Base-by-base conservation (phyloP, 2,113 vertebrate species). In the Leucopsar rothschildi region DNA sequence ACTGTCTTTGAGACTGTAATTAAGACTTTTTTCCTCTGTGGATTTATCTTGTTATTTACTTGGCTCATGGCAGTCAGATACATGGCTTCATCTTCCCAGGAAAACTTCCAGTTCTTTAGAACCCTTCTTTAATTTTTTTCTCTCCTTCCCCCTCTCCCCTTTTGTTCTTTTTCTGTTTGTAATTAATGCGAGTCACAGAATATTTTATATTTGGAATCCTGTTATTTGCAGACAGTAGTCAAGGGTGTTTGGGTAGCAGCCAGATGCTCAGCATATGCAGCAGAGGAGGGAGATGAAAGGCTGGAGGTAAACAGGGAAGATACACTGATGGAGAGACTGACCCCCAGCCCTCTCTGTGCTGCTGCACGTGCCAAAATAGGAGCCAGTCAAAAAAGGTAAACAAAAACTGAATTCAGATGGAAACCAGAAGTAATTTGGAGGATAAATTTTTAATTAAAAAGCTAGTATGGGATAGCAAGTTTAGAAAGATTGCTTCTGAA, bases 221-320 rank as follows among this genome's bases (percentile, higher is more conserved):
- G 69, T 60, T 95, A 87, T 93, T 95, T 95, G 90, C 82, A 97
- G 91, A 91, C 71, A 93, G 91, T 25, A 92, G 84, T 61, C 79
- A 57, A 93, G 63, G 12, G 10, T 42, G 87, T 94, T 95, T 86
- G 91, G 81, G 89, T 55, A 83, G 88, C 80, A 93, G 96, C 66
- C 96, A 96, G 93, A 94, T 96, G 91, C 92, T 60, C 28, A 90
- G 88, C 92, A 95, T 80, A 95, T 60, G 78, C 94, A 94, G 83
- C 64, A 95, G 89, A 92, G 88, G 83, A 92, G 83, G 5, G 68
- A 93, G 82, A 80, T 87, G 83, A 66, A 92, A 75, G 73, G 49
- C 57, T 65, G 68, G 86, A 90, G 72, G 85, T 89, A 93, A 92
- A 95, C 84, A 91, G 77, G 59, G 84, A 92, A 88, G 82, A 70